These are phyloP conservation scores for Antigone vipio DNA, from an alignment of 2,113 vertebrate species.

Conservation along the genomic window DNA sequence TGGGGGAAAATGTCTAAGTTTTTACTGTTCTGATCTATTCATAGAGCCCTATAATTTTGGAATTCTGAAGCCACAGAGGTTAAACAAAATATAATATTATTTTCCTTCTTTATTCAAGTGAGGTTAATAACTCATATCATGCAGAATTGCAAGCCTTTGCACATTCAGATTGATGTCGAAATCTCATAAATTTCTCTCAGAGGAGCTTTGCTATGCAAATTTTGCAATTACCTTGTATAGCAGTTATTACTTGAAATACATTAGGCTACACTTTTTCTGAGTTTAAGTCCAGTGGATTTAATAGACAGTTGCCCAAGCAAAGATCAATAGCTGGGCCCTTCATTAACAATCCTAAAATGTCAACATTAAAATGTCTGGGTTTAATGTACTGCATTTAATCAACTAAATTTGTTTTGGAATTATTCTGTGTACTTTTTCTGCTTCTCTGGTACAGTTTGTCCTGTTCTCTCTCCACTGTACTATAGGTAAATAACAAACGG, in stretches of 20 bases:
- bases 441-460: background rate
- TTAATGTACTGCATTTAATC: constrained; percentile 18
- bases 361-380: background rate
- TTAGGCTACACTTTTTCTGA: background rate
- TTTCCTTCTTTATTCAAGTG: background rate
- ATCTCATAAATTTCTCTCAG: background rate
- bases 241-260: background rate
- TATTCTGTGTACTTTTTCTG: constrained; percentile 4
- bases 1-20: background rate
- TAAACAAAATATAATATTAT: background rate
- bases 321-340: background rate
- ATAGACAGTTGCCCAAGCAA: background rate
- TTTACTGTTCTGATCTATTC: background rate
- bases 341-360: constrained; percentile 2
- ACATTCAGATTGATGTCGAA: background rate
- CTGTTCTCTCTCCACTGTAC: background rate
- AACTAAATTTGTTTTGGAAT: constrained; percentile 19
- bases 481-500: background rate
- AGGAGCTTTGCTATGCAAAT: background rate
- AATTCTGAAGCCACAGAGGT: background rate
- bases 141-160: background rate
- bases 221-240: background rate
- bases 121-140: background rate
- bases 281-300: background rate
- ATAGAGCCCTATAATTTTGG: background rate